Base-by-base conservation (phyloP, 2,888 invertebrate genomes). In the Odontocolon sp. region DNA sequence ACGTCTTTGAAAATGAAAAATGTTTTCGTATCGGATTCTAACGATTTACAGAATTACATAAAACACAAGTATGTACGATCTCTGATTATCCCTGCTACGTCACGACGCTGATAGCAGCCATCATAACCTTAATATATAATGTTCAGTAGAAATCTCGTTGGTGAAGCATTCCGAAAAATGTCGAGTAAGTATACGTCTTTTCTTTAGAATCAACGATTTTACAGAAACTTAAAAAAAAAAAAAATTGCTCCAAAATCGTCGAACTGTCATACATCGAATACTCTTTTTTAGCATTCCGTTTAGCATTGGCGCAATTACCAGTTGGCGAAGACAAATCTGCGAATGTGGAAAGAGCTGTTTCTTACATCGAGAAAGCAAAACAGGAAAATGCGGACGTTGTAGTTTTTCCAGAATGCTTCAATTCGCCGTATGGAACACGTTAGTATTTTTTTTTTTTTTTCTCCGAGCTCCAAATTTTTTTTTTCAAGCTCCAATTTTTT, bases 391-490 rank as follows among this genome's bases (percentile, higher is more conserved):
- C 95, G 0, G 92, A 94, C 45, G 83, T 96, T 26, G 91, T 96
- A 21, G 93, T 93, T 0, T 89, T 96, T 3, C 96, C 96, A 6
- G 99, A 99, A 91, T 98, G 97, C 88, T 99, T 98, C 87, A 99
- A 98, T 89, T 96, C 96, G 11, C 98, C 98, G 0, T 98, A 98
- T 90, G 98, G 98, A 68, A 95, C 95, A 56, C 92, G 94, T 94
- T 90, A 91, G 50, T 78, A 45, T 14, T 28, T 28, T 28, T 28
- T 28, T 28, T 28, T 28, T 52, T 36, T 14, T 38, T 59, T 33
- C 14, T 59, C 16, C 18, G 26, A 40, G 33, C 26, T 57, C 47
- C n/a, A 0, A 2, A 38, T 45, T 1, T 2, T 40, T 33, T 42
- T 6, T 47, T 23, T n/a, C n/a, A 11, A 50, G 31, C 42, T 26